Percentiles rank a stretch among this genome's conserved stretches.
These are phyloP conservation scores for Electrophaes corylata DNA, from an alignment of 2,888 invertebrate genomes.

Conservation along the genomic window DNA sequence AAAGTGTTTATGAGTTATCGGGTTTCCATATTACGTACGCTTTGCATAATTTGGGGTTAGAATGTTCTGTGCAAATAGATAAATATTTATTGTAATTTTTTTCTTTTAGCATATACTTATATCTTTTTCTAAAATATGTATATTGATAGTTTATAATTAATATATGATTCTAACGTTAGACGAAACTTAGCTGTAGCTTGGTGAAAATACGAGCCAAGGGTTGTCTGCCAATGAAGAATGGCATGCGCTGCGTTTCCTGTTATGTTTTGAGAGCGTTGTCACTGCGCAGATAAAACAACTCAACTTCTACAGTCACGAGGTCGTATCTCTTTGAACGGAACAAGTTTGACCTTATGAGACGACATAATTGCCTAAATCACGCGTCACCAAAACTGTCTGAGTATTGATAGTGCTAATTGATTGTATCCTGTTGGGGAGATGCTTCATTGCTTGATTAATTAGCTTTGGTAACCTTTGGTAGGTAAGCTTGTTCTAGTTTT, in stretches of 20 bases:
- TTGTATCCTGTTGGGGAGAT: conserved; percentile 39
- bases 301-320: conserved; percentile 53
- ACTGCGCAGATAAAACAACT: conserved; percentile 46
- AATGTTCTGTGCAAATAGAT: too few relatives aligned
- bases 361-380: conserved; percentile 69
- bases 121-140: too few relatives aligned
- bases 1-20: too few relatives aligned
- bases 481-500: neutral
- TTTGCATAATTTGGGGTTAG: too few relatives aligned
- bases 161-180: neutral
- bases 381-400: conserved; percentile 50
- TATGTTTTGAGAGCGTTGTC: conserved; percentile 69
- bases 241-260: conserved; percentile 76
- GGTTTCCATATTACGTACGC: too few relatives aligned
- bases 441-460: conserved; percentile 1
- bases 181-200: neutral
- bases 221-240: conserved; percentile 70
- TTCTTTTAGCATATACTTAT: too few relatives aligned
- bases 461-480: neutral
- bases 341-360: conserved; percentile 75
- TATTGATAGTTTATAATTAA: too few relatives aligned
- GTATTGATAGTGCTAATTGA: conserved; percentile 42
- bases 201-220: conserved; percentile 32
- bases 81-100: too few relatives aligned
- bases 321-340: conserved; percentile 65